Conservation (phyloP, 1,140 invertebrate species). For the Ostrea edulis region DNA sequence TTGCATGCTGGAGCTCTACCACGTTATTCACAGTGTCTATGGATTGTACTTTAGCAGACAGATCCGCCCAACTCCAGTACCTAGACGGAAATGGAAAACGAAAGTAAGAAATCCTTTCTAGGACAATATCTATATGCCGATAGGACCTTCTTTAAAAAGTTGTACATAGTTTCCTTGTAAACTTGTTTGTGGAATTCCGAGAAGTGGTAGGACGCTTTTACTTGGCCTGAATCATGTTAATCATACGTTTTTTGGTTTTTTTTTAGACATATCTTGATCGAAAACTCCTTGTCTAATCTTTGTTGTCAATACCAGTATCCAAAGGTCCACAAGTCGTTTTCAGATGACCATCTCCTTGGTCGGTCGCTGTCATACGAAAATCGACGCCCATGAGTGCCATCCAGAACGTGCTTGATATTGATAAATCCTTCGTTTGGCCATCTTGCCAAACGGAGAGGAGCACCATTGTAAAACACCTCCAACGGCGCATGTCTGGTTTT, state of each 20-base stretch:
- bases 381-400: constrained; percentile 45
- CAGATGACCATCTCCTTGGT: constrained; percentile 48
- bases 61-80: constrained; percentile 67
- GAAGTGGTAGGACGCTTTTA: no score
- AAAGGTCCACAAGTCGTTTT: constrained; percentile 57
- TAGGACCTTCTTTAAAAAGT: background rate
- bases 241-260: no score
- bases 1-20: constrained; percentile 54
- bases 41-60: constrained; percentile 52
- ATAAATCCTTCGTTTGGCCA: constrained; percentile 65
- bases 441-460: constrained; percentile 55
- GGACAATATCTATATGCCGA: no score
- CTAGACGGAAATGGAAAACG: constrained; percentile 40
- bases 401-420: constrained; percentile 48
- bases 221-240: no score
- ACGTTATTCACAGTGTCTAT: constrained; percentile 48
- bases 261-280: no score
- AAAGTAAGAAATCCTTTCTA: no score
- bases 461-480: constrained; percentile 65
- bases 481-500: constrained; percentile 50
- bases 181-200: no score
- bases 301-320: constrained; percentile 55
- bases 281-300: no score
- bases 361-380: constrained; percentile 51
- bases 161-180: no score